Evolutionary conservation across 2,113 vertebrate species (phyloP).

Genomic region (Hyla sarda): DNA sequence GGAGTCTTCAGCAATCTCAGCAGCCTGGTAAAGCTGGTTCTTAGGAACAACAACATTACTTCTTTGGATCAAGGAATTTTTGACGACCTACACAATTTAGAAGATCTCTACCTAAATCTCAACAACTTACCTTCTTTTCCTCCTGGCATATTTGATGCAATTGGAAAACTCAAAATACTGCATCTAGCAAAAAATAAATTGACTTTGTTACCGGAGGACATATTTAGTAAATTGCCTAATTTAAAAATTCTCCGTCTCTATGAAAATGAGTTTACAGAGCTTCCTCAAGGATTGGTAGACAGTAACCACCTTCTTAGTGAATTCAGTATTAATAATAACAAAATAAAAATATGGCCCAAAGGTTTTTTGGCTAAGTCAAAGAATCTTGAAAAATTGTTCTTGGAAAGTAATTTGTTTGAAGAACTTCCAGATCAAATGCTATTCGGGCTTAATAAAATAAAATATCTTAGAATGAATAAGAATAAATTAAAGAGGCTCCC

Average conservation of each 20-base stretch:
- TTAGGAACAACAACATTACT: conserved; percentile 73
- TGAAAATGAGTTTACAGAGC: conserved; percentile 73
- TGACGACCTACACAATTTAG: conserved; percentile 69
- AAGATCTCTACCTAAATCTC: conserved; percentile 67
- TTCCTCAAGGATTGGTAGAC: conserved; percentile 74
- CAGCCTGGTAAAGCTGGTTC: conserved; percentile 68
- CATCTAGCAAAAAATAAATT: conserved; percentile 78
- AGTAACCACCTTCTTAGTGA: conserved; percentile 70
- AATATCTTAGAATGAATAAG: conserved; percentile 68
- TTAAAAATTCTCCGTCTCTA: conserved; percentile 72
- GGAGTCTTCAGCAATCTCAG: conserved; percentile 74
- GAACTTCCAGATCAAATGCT: conserved; percentile 71
- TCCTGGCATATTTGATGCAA: conserved; percentile 75
- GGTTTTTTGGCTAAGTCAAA: conserved; percentile 73
- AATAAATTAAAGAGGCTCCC: conserved; percentile 73
- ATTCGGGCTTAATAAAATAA: conserved; percentile 72
- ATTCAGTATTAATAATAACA: conserved; percentile 71
- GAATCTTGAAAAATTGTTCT: conserved; percentile 70
- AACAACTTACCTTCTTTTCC: conserved; percentile 76
- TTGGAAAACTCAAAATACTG: conserved; percentile 69
- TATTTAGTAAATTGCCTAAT: conserved; percentile 72
- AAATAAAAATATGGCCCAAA: conserved; percentile 70
- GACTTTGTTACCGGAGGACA: conserved; percentile 61
- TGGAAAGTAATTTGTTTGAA: conserved; percentile 65
- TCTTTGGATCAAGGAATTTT: conserved; percentile 74